Conservation (phyloP, 2,888 invertebrate genomes). For the Magallana nippona region DNA sequence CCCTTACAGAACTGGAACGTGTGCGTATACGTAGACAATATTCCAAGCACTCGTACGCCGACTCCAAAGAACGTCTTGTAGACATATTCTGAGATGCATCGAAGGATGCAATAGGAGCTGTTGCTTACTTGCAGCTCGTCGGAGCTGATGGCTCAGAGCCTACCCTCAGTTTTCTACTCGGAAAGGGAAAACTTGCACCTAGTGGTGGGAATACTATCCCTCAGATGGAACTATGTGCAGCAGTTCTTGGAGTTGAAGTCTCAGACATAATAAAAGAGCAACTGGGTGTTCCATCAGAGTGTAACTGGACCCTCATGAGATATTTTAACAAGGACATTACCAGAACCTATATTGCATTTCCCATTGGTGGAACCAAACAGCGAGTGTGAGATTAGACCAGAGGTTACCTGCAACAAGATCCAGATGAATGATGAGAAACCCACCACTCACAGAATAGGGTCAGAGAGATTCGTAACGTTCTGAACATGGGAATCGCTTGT, state of each 20-base stretch:
- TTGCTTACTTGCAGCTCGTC: conserved; percentile 5
- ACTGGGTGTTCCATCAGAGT: background rate
- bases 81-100: conserved; percentile 30
- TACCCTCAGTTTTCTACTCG: conserved; percentile 8
- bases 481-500: conserved; percentile 7
- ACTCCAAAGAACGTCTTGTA: background rate
- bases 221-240: conserved; percentile 21
- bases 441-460: background rate
- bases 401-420: background rate
- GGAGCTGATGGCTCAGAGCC: background rate
- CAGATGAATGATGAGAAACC: too few species aligned
- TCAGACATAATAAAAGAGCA: background rate
- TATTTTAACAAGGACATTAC: background rate
- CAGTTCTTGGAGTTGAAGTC: background rate
- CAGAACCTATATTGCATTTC: background rate
- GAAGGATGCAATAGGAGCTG: conserved; percentile 21
- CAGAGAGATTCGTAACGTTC: conserved; percentile 15
- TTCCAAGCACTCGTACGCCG: conserved; percentile 1
- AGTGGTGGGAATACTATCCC: conserved; percentile 10
- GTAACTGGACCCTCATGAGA: background rate
- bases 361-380: conserved; percentile 11
- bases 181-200: conserved; percentile 31
- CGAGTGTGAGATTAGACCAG: conserved; percentile 17
- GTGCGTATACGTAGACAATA: background rate
- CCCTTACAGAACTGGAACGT: background rate